Evolutionary conservation across 2,888 invertebrate species (phyloP), one percentile per base, ranked within the genome.

Genomic region (Drosophila melanosoma): DNA sequence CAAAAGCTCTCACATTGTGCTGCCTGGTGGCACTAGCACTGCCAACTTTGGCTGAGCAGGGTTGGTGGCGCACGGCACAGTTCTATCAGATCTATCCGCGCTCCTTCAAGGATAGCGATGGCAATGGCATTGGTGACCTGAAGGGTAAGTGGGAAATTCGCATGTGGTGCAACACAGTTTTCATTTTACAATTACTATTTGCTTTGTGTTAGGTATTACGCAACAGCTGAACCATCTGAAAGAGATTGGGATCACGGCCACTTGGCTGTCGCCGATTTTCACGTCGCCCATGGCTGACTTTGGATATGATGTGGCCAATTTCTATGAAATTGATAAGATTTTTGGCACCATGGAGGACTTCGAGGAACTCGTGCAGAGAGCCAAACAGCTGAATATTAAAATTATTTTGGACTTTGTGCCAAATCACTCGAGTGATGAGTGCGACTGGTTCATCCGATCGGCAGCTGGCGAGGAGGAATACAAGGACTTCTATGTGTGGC

Each of bases 41-140:
- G 64, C 81, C 83, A 52, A 54, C 76, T 0, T 23, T 79, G 42
- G 81, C 81, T 33, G 79, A 74, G 49, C 60, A 53, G 49, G 84
- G 84, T 57, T 98, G 98, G 98, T 98, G 97, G 96, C 94, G 97
- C 89, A 95, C 95, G 57, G 95, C 96, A 35, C 94, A 96, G 1
- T 94, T 97, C 69, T 98, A 99, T 93, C 97, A 98, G 93, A 96
- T 98, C 74, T 97, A 97, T 91, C 96, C 97, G 0, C 94, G 97
- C 75, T 97, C 98, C 0, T 98, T 97, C 93, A 95, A 96, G 91
- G 99, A 99, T 91, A 95, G 95, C 58, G 94, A 97, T 91, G 96
- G 95, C 0, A 96, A 98, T 92, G 98, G 98, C 17, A 94, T 96
- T 26, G 98, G 98, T 0, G 98, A 98, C 92, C 93, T 98, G 17